Conservation (phyloP, 2,888 invertebrate species). For the Tenthredo distinguenda region DNA sequence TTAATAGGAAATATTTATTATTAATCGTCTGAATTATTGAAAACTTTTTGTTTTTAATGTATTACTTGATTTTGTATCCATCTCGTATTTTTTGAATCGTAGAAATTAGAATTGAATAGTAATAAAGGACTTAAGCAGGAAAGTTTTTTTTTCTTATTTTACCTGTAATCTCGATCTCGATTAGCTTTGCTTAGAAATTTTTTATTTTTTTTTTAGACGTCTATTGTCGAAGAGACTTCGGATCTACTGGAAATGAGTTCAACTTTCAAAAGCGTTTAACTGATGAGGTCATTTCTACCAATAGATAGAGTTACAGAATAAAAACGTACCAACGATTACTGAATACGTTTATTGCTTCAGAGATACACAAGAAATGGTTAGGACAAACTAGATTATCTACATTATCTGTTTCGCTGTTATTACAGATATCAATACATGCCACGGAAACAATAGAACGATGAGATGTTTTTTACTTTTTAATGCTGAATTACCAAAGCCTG, state of each 20-base stretch:
- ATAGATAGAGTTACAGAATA: background rate
- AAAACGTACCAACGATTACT: background rate
- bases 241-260: background rate
- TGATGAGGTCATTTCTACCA: conserved; percentile 22
- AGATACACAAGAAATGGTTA: background rate
- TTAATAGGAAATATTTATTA: background rate
- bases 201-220: background rate
- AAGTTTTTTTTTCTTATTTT: background rate
- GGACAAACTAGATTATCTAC: background rate
- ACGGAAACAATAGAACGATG: background rate
- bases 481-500: background rate
- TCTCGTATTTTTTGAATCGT: background rate
- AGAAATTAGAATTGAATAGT: background rate
- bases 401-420: background rate
- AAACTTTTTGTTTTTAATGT: background rate
- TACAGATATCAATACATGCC: background rate
- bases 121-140: background rate
- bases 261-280: background rate
- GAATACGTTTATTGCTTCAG: background rate
- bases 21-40: background rate
- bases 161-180: background rate
- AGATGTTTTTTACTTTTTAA: background rate
- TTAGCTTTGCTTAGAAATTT: background rate
- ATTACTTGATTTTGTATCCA: background rate
- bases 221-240: background rate